Evolutionary conservation across 2,797 vertebrate genomes (phyloP).

Genomic region (Cyclopterus lumpus): DNA sequence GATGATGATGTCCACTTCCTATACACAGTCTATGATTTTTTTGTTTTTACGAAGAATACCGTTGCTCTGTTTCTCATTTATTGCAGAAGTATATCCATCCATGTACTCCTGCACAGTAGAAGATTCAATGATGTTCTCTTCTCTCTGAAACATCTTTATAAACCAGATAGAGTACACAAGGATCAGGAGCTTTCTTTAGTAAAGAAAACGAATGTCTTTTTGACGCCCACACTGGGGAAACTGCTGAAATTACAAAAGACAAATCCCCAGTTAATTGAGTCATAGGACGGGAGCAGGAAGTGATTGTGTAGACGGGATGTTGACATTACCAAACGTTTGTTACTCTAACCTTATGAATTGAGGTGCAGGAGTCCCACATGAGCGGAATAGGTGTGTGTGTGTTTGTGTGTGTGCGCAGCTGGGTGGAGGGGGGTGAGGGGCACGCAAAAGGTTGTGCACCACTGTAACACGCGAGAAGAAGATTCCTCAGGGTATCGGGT

Average conservation of each 20-base stretch:
- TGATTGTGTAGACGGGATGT: constrained; percentile 67
- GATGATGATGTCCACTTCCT: too few species aligned
- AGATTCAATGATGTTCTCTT: constrained; percentile 13
- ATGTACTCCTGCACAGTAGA: constrained; percentile 8
- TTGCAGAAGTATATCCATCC: not conserved
- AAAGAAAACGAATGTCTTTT: constrained; percentile 31
- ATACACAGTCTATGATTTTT: not conserved
- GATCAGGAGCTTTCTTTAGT: constrained; percentile 23
- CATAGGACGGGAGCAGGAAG: constrained; percentile 73
- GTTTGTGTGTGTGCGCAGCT: not conserved
- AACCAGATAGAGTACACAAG: constrained; percentile 32
- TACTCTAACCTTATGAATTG: constrained; percentile 61
- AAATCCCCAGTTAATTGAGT: constrained; percentile 66
- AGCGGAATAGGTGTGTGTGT: constrained; percentile 36
- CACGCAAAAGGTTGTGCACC: constrained; percentile 36
- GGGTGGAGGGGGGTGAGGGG: constrained; percentile 19
- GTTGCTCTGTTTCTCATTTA: constrained; percentile 9
- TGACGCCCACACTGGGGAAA: constrained; percentile 54
- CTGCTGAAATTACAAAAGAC: constrained; percentile 63
- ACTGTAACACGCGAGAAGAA: constrained; percentile 59
- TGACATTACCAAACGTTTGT: constrained; percentile 65
- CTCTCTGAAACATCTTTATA: not conserved
- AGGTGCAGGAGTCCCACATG: constrained; percentile 46
- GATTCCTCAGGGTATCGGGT: constrained; percentile 51
- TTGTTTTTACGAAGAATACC: not conserved